Base-by-base conservation (phyloP, 2,797 vertebrate genomes). In the Xenentodon cancila region DNA sequence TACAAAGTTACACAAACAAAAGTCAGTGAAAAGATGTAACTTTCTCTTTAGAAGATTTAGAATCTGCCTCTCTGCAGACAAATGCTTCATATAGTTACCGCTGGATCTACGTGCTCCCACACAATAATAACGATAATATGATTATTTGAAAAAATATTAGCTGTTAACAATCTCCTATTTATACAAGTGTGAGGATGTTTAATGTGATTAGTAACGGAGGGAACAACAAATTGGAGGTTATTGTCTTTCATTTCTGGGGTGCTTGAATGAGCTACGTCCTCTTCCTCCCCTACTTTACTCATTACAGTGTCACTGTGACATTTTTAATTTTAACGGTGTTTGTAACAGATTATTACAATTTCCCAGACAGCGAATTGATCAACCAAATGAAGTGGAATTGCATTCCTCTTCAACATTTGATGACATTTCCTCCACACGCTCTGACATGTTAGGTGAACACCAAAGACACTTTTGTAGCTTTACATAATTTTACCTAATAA, bases 301-400 rank as follows among this genome's bases (percentile, higher is more conserved):
- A 80, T 85, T 78, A 59, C 49, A 37, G 4, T 30, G 65, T 65
- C 21, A 72, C 46, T 56, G 53, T 78, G 75, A 85, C 85, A 84
- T 82, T 88, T 87, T 76, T 73, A 80, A 68, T 64, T 63, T 61
- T 18, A 73, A 75, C 73, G 75, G 77, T 73, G 80, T 80, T 75
- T 70, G 60, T 25, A 84, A 77, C 43, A 3, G 32, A 73, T 85
- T 75, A 88, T 77, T 64, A 68, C 46, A 80, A 82, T 80, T 77
- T 82, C 72, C 69, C 32, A 68, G 62, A 71, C 48, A 37, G 71
- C 48, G 82, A 87, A 91, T 86, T 78, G 44, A 87, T 87, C 67
- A 86, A 30, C 44, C 66, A 68, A 66, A 79, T 87, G 11, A 89
- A 64, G 47, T 1, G 47, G 37, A 80, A 82, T 85, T 80, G 30